Percentiles rank a stretch among this genome's conserved stretches.
Evolutionary conservation across 1,140 invertebrate genomes (phyloP).

Genomic region (Cyclina sinensis): DNA sequence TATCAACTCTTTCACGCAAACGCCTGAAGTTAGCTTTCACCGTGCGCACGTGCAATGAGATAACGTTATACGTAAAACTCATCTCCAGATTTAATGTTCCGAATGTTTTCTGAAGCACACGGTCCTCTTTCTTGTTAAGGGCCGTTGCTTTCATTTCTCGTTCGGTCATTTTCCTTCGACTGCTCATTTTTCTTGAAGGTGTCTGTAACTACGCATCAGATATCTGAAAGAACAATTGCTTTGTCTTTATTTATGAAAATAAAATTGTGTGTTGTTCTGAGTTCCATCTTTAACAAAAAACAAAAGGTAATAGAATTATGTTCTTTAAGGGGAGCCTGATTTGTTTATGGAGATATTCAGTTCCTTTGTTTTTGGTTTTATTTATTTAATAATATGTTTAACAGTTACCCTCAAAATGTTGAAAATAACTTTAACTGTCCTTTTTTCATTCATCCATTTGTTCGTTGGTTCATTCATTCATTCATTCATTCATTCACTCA

Average conservation of each 20-base stretch:
- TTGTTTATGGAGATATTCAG: too few species aligned
- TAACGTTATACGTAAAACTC: conserved; percentile 79
- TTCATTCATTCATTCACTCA: too few species aligned
- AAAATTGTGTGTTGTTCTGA: neutral
- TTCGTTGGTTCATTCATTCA: too few species aligned
- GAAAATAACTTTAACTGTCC: too few species aligned
- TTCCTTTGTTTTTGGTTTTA: too few species aligned
- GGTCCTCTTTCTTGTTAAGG: conserved; percentile 82
- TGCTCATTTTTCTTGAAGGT: conserved; percentile 5
- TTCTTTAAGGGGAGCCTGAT: neutral
- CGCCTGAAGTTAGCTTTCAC: conserved; percentile 81
- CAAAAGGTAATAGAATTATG: neutral
- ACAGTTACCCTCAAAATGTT: too few species aligned
- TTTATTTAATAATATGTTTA: too few species aligned
- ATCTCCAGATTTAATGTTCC: conserved; percentile 80
- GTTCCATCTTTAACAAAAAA: neutral
- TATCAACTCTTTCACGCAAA: conserved; percentile 81
- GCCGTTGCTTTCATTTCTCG: conserved; percentile 80
- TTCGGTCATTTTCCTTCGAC: conserved; percentile 68
- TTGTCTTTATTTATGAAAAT: neutral
- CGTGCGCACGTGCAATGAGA: conserved; percentile 80
- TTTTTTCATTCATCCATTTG: too few species aligned
- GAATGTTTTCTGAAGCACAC: conserved; percentile 80
- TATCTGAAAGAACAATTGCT: neutral
- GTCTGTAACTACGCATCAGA: neutral